Evolutionary conservation across 1,140 invertebrate species (phyloP), one percentile per base, ranked within the genome.

Genomic region (Aphidius gifuensis): DNA sequence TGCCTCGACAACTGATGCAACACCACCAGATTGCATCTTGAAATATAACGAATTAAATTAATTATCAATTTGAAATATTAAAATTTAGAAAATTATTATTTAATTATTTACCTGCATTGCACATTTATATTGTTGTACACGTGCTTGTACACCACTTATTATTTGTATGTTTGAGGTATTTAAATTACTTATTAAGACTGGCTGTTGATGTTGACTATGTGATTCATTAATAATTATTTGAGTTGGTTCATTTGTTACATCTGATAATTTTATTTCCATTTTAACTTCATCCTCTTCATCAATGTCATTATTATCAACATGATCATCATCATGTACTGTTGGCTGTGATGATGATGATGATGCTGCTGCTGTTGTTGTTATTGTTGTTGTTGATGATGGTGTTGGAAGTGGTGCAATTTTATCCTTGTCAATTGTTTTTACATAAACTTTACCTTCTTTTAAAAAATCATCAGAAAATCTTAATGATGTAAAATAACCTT

Each of bases 401-500:
- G 16, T 16, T 16, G 16, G 0, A 16, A 16, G 16, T 16, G 16
- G 16, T 16, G 69, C 54, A 3, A 76, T 56, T 63, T 68, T 71
- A 45, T 74, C 74, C 45, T 77, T 79, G 51, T 75, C 78, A 3
- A 68, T 79, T 57, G 66, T 80, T 66, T 81, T 78, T 21, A 78
- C 74, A 62, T 80, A 79, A 56, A 85, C 84, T 71, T 88, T 88
- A 54, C 87, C 87, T 51, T 86, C 86, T 66, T 83, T 85, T 38
- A 85, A 76, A 66, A 86, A 83, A 57, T 88, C 85, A 38, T 86
- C 85, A 4, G 85, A 85, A 65, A 83, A 84, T 61, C 84, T 74
- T 32, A 86, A 71, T 1, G 85, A 85, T 51, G 85, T 85, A 32
- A 88, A 85, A 70, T 87, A 89, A 43, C 84, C 85, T 58, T 84